Evolutionary conservation across 2,113 vertebrate species (phyloP).

Genomic region (Callaeas wilsoni): DNA sequence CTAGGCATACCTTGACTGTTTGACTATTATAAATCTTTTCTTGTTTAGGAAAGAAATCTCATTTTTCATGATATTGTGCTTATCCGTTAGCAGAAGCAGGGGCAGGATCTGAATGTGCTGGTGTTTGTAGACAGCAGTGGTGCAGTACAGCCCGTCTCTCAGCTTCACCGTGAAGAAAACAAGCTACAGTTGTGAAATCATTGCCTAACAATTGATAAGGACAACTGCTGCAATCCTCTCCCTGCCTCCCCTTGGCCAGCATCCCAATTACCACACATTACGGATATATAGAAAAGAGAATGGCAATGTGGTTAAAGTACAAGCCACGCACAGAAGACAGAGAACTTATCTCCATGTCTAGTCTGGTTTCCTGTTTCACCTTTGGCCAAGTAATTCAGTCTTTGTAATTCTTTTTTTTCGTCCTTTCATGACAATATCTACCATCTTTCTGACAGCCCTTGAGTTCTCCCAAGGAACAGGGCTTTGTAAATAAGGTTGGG

Average conservation of each 20-base stretch:
- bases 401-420: background rate
- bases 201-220: conserved; percentile 52
- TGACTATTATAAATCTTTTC: background rate
- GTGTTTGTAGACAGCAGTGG: background rate
- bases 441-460: background rate
- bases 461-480: background rate
- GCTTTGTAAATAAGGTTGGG: background rate
- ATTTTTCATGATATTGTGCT: background rate
- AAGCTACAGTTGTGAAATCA: conserved; percentile 38
- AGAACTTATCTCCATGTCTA: background rate
- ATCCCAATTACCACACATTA: background rate
- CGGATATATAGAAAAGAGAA: background rate
- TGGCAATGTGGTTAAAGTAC: background rate
- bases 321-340: background rate
- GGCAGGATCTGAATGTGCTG: background rate
- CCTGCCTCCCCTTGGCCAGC: background rate
- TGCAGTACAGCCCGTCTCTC: background rate
- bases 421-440: background rate
- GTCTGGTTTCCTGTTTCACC: background rate
- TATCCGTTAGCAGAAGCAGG: conserved; percentile 4
- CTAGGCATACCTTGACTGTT: background rate
- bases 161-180: background rate
- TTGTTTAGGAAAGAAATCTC: conserved; percentile 11
- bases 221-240: conserved; percentile 10
- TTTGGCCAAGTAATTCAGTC: background rate